Evolutionary conservation across 1,140 invertebrate species (phyloP).

Genomic region (Muscidifurax raptorellus): DNA sequence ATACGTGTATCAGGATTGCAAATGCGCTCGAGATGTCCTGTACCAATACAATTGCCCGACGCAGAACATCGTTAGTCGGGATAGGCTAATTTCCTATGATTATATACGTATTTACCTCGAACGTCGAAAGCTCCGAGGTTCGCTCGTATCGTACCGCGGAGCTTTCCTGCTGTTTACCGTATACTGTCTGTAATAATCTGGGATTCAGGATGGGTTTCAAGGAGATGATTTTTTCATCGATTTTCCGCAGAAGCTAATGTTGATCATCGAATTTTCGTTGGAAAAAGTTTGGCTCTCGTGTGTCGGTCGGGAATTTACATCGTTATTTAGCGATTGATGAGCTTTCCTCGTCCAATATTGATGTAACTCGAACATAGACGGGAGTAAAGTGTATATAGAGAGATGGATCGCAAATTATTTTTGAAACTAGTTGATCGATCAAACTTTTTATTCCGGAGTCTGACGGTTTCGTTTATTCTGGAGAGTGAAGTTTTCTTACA

Average conservation of each 20-base stretch:
- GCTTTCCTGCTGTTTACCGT: neutral
- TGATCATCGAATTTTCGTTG: neutral
- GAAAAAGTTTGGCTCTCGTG: neutral
- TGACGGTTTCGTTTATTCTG: too few relatives aligned
- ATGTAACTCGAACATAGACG: neutral
- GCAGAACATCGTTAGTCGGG: neutral
- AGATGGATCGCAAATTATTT: neutral
- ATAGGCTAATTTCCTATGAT: constrained; percentile 16
- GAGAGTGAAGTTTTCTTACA: too few relatives aligned
- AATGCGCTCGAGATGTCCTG: neutral
- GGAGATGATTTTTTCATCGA: neutral
- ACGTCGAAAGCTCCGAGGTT: neutral
- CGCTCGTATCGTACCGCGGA: neutral
- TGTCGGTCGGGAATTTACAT: neutral
- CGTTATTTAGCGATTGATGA: neutral
- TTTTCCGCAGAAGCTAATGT: neutral
- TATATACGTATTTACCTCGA: constrained; percentile 1
- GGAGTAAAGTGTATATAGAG: neutral
- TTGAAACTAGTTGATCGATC: neutral
- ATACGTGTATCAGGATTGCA: neutral
- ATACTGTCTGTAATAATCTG: neutral
- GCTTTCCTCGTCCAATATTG: neutral
- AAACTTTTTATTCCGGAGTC: neutral
- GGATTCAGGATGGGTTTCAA: neutral
- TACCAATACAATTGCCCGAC: neutral